Base-by-base conservation (phyloP, 2,113 vertebrate genomes). In the Sinocyclocheilus rhinocerous region DNA sequence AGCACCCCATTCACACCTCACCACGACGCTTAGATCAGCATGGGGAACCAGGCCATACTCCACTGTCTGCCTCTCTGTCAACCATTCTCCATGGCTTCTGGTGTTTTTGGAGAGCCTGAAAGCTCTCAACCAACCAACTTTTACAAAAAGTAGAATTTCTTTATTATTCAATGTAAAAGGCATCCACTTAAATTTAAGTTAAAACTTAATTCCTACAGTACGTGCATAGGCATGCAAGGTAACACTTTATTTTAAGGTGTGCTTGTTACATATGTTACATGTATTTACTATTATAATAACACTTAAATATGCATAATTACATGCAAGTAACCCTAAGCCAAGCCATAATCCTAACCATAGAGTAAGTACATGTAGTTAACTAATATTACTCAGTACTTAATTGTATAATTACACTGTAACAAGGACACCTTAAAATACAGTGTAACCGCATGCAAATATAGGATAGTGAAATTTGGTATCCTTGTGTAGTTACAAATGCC, bases 1-100 rank as follows among this genome's bases (percentile, higher is more conserved):
- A 89, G 87, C 79, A 76, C 79, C 87, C 88, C 85, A 86, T 86
- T 91, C 85, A 69, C 88, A 86, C 87, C 85, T 88, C 57, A 39
- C 72, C 72, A 81, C 18, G 65, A 69, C 70, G 11, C 59, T 29
- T 52, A 85, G 81, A 83, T 86, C 82, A 76, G 85, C 70, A 61
- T 42, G 82, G 65, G 39, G 81, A 85, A 85, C 76, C 83, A 85
- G 85, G 61, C 65, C 88, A 83, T 48, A 50, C 65, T 87, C 24
- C 52, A 65, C 33, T 69, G 50, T 86, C 59, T 48, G 18, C 65
- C 36, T 78, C 84, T 86, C 57, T 85, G 72, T 70, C 65, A 52
- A 13, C 13, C 59, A 18, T 33, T 67, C 77, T 33, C 8, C 9
- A 55, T 13, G 36, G 24, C 50, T 45, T 79, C 52, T 29, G 73